A percentile compares a stretch with the other conserved stretches of the same genome.
Evolutionary conservation across 1,140 invertebrate species (phyloP).

Genomic region (Harpegnathos saltator): DNA sequence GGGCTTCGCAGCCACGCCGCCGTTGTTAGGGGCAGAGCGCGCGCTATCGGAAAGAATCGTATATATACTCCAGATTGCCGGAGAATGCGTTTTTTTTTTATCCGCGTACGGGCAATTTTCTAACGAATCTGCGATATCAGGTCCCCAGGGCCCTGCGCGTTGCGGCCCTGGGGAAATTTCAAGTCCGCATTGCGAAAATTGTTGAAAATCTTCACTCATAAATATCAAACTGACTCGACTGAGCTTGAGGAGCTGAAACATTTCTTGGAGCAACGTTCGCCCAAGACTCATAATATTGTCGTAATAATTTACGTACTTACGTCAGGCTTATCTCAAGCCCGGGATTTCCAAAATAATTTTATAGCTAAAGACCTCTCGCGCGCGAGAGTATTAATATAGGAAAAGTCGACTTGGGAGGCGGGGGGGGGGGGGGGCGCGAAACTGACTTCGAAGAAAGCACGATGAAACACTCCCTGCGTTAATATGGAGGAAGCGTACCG

Average conservation of each 20-base stretch:
- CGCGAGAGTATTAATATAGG: background rate
- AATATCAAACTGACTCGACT: too few species aligned
- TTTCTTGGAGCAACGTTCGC: too few species aligned
- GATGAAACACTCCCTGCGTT: background rate
- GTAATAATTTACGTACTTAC: too few species aligned
- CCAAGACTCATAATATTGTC: too few species aligned
- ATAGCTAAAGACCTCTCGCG: too few species aligned
- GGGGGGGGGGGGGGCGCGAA: too few species aligned
- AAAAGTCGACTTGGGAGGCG: conserved; percentile 1
- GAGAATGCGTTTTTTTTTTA: background rate
- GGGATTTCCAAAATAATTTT: too few species aligned
- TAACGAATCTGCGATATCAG: background rate
- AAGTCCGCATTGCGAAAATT: too few species aligned
- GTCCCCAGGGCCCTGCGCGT: too few species aligned
- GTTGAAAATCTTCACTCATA: too few species aligned
- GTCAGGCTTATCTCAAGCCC: too few species aligned
- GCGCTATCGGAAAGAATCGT: background rate
- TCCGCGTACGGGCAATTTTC: background rate
- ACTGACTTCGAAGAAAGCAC: background rate
- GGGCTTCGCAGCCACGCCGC: conserved; percentile 28
- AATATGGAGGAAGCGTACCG: background rate
- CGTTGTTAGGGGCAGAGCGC: background rate
- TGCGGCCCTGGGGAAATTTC: background rate
- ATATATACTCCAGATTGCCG: background rate
- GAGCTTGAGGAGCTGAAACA: too few species aligned